Base-by-base conservation (phyloP, 2,113 vertebrate species). In the Platysteira castanea region DNA sequence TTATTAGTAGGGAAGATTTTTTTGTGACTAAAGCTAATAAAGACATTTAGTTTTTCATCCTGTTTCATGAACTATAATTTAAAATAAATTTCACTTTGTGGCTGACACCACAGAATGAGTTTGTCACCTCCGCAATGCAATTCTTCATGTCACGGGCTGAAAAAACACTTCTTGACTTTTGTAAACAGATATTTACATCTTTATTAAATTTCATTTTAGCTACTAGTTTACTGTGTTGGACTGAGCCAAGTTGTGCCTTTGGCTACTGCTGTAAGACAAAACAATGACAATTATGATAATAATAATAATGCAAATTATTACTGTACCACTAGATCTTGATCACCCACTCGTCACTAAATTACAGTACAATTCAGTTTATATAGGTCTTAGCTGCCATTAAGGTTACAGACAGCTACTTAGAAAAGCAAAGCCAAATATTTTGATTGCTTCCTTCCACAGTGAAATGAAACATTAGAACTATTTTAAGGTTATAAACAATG, bases 401-500 rank as follows among this genome's bases (percentile, higher is more conserved):
- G 70, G 78, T 79, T 93, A 69, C 46, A 69, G 31, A 65, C n/a
- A 90, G 41, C 19, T 49, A 46, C 39, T 79, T 49, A 49, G 18
- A 76, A 92, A 82, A 71, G 28, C 20, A 84, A 87, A 87, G 77
- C 57, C 61, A 94, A 92, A 64, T 91, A 95, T 75, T 91, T 71
- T 90, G 53, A 91, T 87, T 73, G 42, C 44, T 93, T 87, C 50
- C 75, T 82, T 92, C 46, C 59, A 84, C 67, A 71, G 31, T 2
- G 2, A 89, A 91, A 73, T 14, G 10, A 82, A 95, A 39, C 30
- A 70, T 19, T 44, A 6, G 8, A 87, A 53, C 46, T 82, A 65
- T 76, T 75, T 82, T 82, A 79, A 95, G 15, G 31, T 68, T 52
- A 89, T 53, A 86, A 95, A 90, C 71, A 94, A 84, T 26, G 26